Percentiles rank a stretch among this genome's conserved stretches.
These are phyloP conservation scores for Euproctis similis DNA, from an alignment of 2,888 invertebrate species.

Conservation along the genomic window DNA sequence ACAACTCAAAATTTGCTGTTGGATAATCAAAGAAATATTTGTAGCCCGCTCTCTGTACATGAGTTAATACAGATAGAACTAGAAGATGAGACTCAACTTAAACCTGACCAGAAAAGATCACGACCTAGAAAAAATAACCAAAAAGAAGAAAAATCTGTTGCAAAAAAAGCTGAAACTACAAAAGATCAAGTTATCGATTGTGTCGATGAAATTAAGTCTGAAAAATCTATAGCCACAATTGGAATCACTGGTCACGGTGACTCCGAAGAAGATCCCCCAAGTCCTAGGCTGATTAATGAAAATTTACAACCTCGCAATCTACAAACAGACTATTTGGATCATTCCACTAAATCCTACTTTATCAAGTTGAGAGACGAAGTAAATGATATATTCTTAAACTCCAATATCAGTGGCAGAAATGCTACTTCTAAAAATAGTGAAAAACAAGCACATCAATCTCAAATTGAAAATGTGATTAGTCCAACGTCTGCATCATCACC, in stretches of 20 bases:
- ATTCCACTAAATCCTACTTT: constrained; percentile 37
- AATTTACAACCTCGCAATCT: constrained; percentile 33
- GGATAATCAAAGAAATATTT: constrained; percentile 31
- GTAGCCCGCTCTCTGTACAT: constrained; percentile 20
- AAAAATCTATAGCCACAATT: constrained; percentile 39
- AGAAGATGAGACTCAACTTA: constrained; percentile 9
- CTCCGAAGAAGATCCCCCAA: constrained; percentile 42
- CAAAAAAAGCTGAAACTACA: constrained; percentile 3
- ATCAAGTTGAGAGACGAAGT: constrained; percentile 33
- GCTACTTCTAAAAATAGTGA: constrained; percentile 1
- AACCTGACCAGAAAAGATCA: neutral
- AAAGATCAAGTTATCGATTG: constrained; percentile 1
- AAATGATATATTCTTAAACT: constrained; percentile 9
- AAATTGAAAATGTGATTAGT: constrained; percentile 4
- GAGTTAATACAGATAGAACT: constrained; percentile 14
- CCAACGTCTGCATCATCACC: constrained; percentile 13
- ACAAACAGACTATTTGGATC: constrained; percentile 34
- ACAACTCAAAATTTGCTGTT: constrained; percentile 43
- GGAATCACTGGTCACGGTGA: constrained; percentile 53
- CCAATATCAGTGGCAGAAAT: constrained; percentile 5
- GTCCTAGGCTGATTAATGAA: constrained; percentile 25
- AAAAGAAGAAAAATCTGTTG: neutral
- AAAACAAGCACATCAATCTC: neutral
- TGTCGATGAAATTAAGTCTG: constrained; percentile 20
- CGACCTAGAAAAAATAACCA: neutral